Percentiles rank a stretch among this genome's conserved stretches.
Evolutionary conservation across 2,113 vertebrate genomes (phyloP).

Genomic region (Zootoca vivipara): DNA sequence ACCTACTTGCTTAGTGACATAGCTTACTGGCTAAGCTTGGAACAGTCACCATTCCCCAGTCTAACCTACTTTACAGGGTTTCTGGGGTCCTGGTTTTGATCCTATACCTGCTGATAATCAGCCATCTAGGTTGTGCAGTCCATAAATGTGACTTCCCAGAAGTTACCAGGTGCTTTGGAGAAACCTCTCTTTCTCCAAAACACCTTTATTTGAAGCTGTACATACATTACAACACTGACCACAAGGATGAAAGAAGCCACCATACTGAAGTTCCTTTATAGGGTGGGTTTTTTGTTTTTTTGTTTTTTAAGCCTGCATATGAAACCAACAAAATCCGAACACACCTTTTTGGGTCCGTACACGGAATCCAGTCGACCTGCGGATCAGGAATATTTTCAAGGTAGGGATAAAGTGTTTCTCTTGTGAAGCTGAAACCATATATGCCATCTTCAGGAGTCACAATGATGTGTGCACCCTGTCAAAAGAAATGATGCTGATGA

Average conservation of each 20-base stretch:
- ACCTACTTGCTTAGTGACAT: neutral
- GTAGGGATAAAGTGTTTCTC: slow-evolving; percentile 61
- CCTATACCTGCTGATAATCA: too few species aligned
- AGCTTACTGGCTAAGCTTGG: neutral
- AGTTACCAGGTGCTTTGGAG: neutral
- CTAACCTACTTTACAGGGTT: neutral
- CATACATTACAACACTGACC: too few species aligned
- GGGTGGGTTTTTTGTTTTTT: neutral
- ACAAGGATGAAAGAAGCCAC: neutral
- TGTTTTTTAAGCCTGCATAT: neutral
- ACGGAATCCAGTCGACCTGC: slow-evolving; percentile 58
- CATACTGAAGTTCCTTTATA: neutral
- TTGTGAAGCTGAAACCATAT: slow-evolving; percentile 63
- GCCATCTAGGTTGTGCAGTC: neutral
- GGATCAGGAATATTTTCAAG: slow-evolving; percentile 66
- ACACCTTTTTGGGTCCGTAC: slow-evolving; percentile 60
- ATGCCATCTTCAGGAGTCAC: slow-evolving; percentile 69
- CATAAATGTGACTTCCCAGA: neutral
- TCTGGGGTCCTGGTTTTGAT: neutral
- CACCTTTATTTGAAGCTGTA: too few species aligned
- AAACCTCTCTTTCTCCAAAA: too few species aligned
- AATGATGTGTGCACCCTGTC: slow-evolving; percentile 56
- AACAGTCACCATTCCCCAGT: neutral
- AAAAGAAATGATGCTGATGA: neutral
- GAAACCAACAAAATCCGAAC: neutral